Evolutionary conservation across 2,797 vertebrate genomes (phyloP), one percentile per base, ranked within the genome.

Genomic region (Fratercula arctica): DNA sequence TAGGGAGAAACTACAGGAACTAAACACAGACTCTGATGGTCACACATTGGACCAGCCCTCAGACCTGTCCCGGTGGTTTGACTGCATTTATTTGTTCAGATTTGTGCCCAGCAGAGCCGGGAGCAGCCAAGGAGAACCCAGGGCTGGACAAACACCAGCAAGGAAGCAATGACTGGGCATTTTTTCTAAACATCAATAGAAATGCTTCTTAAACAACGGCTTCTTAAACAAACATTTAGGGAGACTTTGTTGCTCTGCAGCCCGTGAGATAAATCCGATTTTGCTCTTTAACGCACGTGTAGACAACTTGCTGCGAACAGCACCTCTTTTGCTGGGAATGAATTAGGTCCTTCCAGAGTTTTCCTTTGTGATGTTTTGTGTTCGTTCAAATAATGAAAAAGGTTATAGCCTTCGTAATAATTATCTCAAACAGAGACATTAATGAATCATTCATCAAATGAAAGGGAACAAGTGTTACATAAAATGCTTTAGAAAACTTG

Each of bases 361-460:
- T 87, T 85, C 37, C 60, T 82, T 92, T 79, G 39, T 50, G 45
- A 56, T 59, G 54, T 88, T 95, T 85, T 93, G 85, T 93, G 54
- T 93, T 97, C 12, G 0, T 81, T 91, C 50, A 79, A 91, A 90
- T 76, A 95, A 95, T 90, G 69, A 14, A 72, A 89, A 93, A 93
- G 39, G 95, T 94, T 94, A 69, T 56, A 94, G 59, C 31, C 48
- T 46, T 87, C 26, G 1, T 63, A 95, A 88, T 84, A 91, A 93
- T 96, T 93, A 94, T 53, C 69, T 89, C 89, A 86, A 91, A 95
- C 54, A 90, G 54, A 93, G 54, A 56, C 51, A 94, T 81, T 92
- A 94, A 93, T 96, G 76, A 94, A 96, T 96, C 90, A 95, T 96
- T 97, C 87, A 93, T 93, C 79, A 89, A 94, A 92, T 88, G 79